Base-by-base conservation (phyloP, 2,888 invertebrate species). In the Neoascia interrupta region DNA sequence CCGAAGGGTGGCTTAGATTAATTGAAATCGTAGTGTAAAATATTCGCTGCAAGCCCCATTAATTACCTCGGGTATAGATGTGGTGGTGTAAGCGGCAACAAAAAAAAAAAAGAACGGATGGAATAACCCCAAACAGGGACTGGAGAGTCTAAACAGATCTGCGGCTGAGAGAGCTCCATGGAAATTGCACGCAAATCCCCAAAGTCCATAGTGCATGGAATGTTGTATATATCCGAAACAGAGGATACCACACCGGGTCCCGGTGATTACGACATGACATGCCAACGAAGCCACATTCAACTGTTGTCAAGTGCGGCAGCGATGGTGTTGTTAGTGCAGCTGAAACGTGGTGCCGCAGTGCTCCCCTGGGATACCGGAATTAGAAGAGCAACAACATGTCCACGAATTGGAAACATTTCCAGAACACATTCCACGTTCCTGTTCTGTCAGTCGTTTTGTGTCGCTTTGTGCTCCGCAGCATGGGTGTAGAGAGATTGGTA, bases 351-450 rank as follows among this genome's bases (percentile, higher is more conserved):
- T 26, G 41, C 63, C 23, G 23, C 15, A 51, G 31, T 56, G 21
- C 36, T 68, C 79, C 73, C 60, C 53, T 34, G 73, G 73, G 68
- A 79, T 37, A 61, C 26, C 73, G 47, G 66, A 73, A 68, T 73
- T 73, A 79, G 61, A 61, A 49, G 68, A 79, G 54, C 73, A 61
- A 73, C 61, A 73, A 73, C 73, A 49, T 73, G 79, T 73, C 73
- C 66, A 68, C 73, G 79, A 73, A 68, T 79, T 61, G 79, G 73
- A 73, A 73, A 79, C 79, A 79, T 79, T 73, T 79, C 61, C 79
- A 73, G 21, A 79, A 61, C 66, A 79, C 43, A 68, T 79, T 72
- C 66, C 64, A 37, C 53, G 63, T 74, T 47, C 28, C 28, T n/a
- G n/a, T n/a, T 60, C 37, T 28, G 13, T 15, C 6, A 18, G 10